These are phyloP conservation scores for Glossosoma conforme DNA, from an alignment of 1,140 invertebrate genomes.

Conservation along the genomic window DNA sequence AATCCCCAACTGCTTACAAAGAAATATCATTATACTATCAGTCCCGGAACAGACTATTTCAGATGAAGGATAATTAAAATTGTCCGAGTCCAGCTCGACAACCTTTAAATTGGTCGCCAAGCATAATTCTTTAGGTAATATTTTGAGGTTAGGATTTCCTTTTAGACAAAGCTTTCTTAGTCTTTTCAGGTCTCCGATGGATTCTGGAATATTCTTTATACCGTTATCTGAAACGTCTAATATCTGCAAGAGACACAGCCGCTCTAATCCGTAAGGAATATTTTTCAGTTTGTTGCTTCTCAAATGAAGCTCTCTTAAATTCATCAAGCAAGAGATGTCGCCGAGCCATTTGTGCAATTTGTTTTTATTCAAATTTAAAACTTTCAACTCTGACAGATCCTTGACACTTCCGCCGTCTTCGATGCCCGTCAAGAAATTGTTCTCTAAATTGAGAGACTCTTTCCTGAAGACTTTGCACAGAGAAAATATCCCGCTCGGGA, in stretches of 20 bases:
- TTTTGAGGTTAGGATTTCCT: constrained; percentile 53
- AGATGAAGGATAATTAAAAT: constrained; percentile 58
- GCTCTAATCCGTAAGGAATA: constrained; percentile 62
- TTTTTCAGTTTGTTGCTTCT: constrained; percentile 59
- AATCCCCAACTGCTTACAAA: constrained; percentile 49
- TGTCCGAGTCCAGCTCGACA: constrained; percentile 57
- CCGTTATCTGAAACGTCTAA: constrained; percentile 69
- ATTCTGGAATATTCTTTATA: constrained; percentile 59
- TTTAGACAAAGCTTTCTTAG: constrained; percentile 55
- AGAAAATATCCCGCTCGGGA: constrained; percentile 70
- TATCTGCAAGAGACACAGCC: constrained; percentile 56
- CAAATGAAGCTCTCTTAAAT: constrained; percentile 62
- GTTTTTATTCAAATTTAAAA: constrained; percentile 70
- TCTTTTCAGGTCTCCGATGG: constrained; percentile 56
- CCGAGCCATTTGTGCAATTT: constrained; percentile 57
- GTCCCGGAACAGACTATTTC: constrained; percentile 56
- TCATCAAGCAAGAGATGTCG: constrained; percentile 57
- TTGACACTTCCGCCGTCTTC: constrained; percentile 63
- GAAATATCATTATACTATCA: constrained; percentile 61
- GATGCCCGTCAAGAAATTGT: constrained; percentile 63
- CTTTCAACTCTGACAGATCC: constrained; percentile 62
- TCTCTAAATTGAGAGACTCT: constrained; percentile 59
- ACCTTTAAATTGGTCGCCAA: constrained; percentile 51
- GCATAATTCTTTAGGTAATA: constrained; percentile 59
- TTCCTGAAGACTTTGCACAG: constrained; percentile 75